These are phyloP conservation scores for Sciaenops ocellatus DNA, from an alignment of 2,797 vertebrate genomes.

Conservation along the genomic window DNA sequence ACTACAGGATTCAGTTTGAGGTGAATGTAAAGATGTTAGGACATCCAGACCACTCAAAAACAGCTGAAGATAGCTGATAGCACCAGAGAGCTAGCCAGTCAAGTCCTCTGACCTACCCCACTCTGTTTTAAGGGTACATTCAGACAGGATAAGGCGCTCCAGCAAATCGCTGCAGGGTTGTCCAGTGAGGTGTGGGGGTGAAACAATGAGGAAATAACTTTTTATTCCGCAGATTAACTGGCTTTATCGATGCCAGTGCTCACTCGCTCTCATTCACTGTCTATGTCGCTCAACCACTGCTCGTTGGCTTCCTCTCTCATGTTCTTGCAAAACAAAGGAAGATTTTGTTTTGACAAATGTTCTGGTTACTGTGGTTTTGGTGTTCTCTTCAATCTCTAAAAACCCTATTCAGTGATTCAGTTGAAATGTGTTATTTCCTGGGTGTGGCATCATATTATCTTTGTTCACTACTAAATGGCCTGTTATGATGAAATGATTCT, in stretches of 20 bases:
- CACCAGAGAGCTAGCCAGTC: background rate
- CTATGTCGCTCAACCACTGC: no score
- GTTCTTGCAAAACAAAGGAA: conserved; percentile 10
- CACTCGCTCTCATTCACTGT: no score
- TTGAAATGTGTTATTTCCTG: conserved; percentile 7
- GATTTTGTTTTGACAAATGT: background rate
- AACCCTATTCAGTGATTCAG: background rate
- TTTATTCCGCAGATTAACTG: no score
- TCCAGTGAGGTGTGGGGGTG: no score
- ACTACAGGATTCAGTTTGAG: conserved; percentile 12
- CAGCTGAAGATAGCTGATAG: background rate
- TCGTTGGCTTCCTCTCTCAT: background rate
- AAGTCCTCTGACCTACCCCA: background rate
- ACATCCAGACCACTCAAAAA: background rate
- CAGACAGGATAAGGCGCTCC: no score
- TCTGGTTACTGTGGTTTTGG: conserved; percentile 11
- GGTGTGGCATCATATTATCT: conserved; percentile 5
- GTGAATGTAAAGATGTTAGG: background rate
- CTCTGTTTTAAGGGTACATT: conserved; percentile 5
- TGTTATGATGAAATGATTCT: conserved; percentile 19
- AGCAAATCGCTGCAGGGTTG: no score
- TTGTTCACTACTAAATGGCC: background rate
- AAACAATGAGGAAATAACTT: no score
- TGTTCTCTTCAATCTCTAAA: background rate
- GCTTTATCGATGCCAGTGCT: no score